Conservation (phyloP, 2,797 vertebrate species). For the Notamacropus eugenii region DNA sequence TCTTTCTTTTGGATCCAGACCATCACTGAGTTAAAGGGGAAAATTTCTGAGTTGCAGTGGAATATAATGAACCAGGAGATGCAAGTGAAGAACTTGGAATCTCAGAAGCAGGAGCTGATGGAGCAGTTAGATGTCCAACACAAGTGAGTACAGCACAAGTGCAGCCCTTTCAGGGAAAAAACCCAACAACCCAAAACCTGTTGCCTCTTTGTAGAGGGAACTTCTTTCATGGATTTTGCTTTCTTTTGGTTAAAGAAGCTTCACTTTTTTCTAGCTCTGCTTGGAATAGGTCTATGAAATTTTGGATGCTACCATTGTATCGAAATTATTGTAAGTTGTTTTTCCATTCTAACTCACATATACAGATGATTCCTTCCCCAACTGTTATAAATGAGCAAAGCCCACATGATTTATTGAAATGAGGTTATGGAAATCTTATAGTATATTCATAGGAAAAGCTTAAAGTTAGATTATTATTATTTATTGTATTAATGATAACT, state of each 20-base stretch:
- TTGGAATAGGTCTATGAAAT: slow-evolving; percentile 51
- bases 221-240: slow-evolving; percentile 70
- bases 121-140: slow-evolving; percentile 91
- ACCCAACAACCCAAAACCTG: slow-evolving; percentile 42
- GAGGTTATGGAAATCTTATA: not conserved
- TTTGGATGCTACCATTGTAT: slow-evolving; percentile 64
- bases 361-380: not conserved
- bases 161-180: not conserved
- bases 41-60: slow-evolving; percentile 86
- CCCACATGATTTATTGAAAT: not conserved
- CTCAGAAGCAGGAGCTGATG: slow-evolving; percentile 85
- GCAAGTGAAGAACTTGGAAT: slow-evolving; percentile 84
- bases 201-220: slow-evolving; percentile 62
- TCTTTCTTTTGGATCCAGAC: slow-evolving; percentile 78
- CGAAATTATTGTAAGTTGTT: slow-evolving; percentile 48
- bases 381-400: not conserved
- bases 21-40: slow-evolving; percentile 83
- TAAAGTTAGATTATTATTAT: not conserved
- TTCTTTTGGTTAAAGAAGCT: slow-evolving; percentile 72
- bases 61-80: slow-evolving; percentile 86
- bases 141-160: slow-evolving; percentile 85
- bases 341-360: not conserved
- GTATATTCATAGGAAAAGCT: not conserved
- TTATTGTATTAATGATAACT: not conserved
- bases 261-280: slow-evolving; percentile 74